These are phyloP conservation scores for Aspidapion aeneum DNA, from an alignment of 2,888 invertebrate species.

Conservation along the genomic window DNA sequence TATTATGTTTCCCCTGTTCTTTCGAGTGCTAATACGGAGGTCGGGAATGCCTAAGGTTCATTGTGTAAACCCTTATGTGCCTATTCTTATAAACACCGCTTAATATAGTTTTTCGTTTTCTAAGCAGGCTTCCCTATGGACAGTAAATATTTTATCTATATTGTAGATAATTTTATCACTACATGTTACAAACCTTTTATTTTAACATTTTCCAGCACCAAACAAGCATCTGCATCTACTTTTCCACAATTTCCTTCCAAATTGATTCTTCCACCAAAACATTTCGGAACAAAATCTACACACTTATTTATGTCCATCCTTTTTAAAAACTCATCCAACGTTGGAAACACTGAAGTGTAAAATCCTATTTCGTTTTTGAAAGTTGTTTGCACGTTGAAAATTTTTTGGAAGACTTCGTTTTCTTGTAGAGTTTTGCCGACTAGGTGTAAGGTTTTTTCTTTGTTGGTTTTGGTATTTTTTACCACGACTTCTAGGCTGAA, in stretches of 20 bases:
- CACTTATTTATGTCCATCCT: constrained; percentile 42
- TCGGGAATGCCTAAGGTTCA: no score
- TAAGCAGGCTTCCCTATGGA: no score
- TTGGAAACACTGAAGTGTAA: constrained; percentile 48
- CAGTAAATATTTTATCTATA: no score
- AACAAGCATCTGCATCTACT: constrained; percentile 51
- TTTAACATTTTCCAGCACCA: constrained; percentile 53
- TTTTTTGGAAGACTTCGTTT: constrained; percentile 31
- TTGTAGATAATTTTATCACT: no score
- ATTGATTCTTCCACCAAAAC: constrained; percentile 44
- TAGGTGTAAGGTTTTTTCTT: not conserved
- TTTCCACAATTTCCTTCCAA: constrained; percentile 21
- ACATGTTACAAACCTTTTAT: no score
- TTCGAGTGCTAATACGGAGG: no score
- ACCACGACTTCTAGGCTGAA: not conserved
- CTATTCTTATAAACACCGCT: no score
- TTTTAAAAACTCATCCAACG: constrained; percentile 45
- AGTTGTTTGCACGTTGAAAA: constrained; percentile 50
- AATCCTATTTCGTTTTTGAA: constrained; percentile 52
- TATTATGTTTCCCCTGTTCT: no score
- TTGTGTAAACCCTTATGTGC: no score
- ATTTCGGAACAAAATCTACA: constrained; percentile 47
- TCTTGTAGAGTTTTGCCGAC: constrained; percentile 23
- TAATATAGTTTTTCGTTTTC: no score
- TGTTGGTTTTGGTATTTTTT: not conserved